Evolutionary conservation across 2,797 vertebrate species (phyloP).

Genomic region (Parauchenoglanis punctatus): DNA sequence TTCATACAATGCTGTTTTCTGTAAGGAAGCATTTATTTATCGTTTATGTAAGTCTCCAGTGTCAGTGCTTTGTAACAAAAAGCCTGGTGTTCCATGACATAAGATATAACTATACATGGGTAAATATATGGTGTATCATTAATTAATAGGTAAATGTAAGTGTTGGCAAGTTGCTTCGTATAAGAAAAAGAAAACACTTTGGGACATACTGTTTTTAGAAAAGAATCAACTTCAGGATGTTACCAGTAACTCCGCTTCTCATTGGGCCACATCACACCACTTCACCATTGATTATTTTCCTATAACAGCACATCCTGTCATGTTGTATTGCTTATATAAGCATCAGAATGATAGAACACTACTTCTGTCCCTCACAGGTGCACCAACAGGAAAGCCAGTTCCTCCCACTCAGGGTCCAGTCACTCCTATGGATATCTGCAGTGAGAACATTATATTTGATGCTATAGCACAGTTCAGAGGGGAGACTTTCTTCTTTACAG

Average conservation of each 20-base stretch:
- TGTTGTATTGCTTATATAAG: not conserved
- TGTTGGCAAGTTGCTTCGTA: not conserved
- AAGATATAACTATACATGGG: not conserved
- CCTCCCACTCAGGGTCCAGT: slow-evolving; percentile 89
- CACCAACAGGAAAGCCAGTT: slow-evolving; percentile 75
- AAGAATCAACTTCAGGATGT: not conserved
- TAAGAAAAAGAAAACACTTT: not conserved
- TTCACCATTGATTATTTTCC: not conserved
- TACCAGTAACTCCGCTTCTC: not conserved
- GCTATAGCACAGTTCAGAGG: slow-evolving; percentile 92
- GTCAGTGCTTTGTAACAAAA: not conserved
- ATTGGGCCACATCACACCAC: not conserved
- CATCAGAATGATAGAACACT: not conserved
- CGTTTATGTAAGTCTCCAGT: not conserved
- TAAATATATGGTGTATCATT: not conserved
- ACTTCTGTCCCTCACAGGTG: slow-evolving; percentile 70
- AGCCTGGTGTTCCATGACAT: not conserved
- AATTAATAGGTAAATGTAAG: not conserved
- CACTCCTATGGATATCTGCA: slow-evolving; percentile 91
- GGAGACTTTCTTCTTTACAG: slow-evolving; percentile 97
- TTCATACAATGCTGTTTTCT: not conserved
- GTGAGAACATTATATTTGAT: slow-evolving; percentile 88
- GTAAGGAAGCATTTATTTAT: not conserved
- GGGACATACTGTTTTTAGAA: not conserved
- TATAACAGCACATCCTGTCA: not conserved